A percentile compares a stretch with the other conserved stretches of the same genome.
Conservation (phyloP, 2,113 vertebrate genomes). For the Cyphomyrus plagiostoma region DNA sequence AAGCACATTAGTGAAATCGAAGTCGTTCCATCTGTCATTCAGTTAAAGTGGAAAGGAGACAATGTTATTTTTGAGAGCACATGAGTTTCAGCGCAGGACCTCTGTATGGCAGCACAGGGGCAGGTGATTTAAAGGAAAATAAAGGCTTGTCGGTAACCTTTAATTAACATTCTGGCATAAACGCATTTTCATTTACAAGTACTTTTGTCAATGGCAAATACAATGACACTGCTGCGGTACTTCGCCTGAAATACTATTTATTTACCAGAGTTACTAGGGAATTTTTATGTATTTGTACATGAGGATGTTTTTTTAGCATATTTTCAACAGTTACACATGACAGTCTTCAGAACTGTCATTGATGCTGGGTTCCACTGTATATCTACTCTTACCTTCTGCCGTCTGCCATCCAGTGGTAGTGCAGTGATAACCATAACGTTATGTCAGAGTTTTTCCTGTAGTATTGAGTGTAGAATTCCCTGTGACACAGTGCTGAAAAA, state of each 20-base stretch:
- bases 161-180: neutral
- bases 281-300: neutral
- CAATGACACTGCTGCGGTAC: neutral
- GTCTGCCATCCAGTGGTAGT: neutral
- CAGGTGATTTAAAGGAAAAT: neutral
- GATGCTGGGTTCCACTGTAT: neutral
- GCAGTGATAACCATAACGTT: neutral
- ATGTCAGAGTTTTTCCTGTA: neutral
- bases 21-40: neutral
- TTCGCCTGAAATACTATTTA: neutral
- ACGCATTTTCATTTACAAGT: neutral
- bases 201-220: neutral
- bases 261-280: neutral
- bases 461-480: neutral
- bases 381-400: neutral
- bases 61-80: neutral
- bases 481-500: neutral
- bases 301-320: neutral
- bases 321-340: neutral
- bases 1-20: neutral
- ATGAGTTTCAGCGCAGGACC: neutral
- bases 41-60: neutral
- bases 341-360: neutral
- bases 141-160: conserved; percentile 1
- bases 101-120: neutral